Percentiles rank a stretch among this genome's conserved stretches.
These are phyloP conservation scores for Nylanderia fulva DNA, from an alignment of 1,140 invertebrate species.

Conservation along the genomic window DNA sequence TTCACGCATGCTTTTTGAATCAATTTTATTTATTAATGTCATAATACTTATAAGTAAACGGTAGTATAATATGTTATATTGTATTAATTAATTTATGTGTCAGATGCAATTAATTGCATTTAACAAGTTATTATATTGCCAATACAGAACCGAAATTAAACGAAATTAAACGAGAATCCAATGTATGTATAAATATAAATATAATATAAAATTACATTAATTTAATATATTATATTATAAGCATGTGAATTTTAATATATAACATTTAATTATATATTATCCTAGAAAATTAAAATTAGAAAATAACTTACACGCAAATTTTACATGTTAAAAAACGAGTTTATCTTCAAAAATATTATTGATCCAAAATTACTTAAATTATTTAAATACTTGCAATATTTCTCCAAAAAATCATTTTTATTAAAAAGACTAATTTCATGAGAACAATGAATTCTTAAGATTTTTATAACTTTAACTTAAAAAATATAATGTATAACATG, in stretches of 20 bases:
- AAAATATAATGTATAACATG: background rate
- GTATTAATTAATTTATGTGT: conserved; percentile 11
- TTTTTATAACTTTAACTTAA: too few relatives aligned
- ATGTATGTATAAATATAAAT: conserved; percentile 4
- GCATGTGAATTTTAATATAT: background rate
- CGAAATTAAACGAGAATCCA: background rate
- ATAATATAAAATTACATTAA: conserved; percentile 12
- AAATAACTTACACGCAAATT: background rate
- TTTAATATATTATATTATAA: conserved; percentile 13
- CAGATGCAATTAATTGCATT: conserved; percentile 28
- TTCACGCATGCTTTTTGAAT: background rate
- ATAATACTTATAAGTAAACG: background rate
- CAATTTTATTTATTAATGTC: conserved; percentile 22
- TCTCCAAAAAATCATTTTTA: too few relatives aligned
- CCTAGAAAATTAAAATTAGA: background rate
- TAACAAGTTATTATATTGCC: background rate
- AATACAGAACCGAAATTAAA: background rate
- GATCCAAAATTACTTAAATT: too few relatives aligned
- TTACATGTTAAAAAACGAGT: too few relatives aligned
- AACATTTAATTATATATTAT: background rate
- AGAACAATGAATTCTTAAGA: too few relatives aligned
- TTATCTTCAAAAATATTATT: too few relatives aligned
- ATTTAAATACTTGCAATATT: too few relatives aligned
- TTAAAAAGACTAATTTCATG: too few relatives aligned
- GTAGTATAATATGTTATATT: background rate